phyloP scores from a whole-genome alignment of 2,113 vertebrate species.

The Gasterosteus aculeatus region DNA sequence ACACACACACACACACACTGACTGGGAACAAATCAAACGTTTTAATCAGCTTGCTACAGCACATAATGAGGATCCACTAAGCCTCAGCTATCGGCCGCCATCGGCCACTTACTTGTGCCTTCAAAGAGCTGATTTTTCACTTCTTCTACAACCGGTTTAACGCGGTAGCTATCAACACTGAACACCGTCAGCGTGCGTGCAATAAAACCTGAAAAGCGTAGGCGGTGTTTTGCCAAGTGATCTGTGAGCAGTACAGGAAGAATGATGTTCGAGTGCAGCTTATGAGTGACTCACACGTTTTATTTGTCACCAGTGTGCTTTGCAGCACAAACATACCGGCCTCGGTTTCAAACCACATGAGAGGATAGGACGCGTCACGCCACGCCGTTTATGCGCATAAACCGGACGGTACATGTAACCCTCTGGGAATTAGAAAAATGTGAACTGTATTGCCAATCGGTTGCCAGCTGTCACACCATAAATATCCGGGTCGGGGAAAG shows the following conservation, averaged over 20 bases:
- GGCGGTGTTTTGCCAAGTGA: slow-evolving; percentile 59
- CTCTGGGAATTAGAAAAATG: too few species aligned
- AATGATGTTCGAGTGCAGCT: slow-evolving; percentile 50
- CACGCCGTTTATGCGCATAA: slow-evolving; percentile 36
- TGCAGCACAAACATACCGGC: slow-evolving; percentile 35
- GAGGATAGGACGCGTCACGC: slow-evolving; percentile 29
- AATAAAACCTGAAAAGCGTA: slow-evolving; percentile 64
- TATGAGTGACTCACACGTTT: slow-evolving; percentile 28
- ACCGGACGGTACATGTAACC: slow-evolving; percentile 42
- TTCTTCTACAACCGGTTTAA: slow-evolving; percentile 69
- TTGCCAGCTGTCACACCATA: too few species aligned
- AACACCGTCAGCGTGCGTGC: slow-evolving; percentile 47
- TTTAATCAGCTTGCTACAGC: slow-evolving; percentile 84
- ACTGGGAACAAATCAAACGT: slow-evolving; percentile 75
- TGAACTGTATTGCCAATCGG: too few species aligned
- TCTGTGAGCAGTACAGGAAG: slow-evolving; percentile 49
- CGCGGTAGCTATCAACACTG: slow-evolving; percentile 51
- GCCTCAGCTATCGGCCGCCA: slow-evolving; percentile 80
- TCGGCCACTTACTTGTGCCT: slow-evolving; percentile 79
- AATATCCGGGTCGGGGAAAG: too few species aligned
- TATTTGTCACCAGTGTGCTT: slow-evolving; percentile 57
- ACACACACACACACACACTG: slow-evolving; percentile 38
- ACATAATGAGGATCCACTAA: slow-evolving; percentile 81
- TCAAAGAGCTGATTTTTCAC: slow-evolving; percentile 80
- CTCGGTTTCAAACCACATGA: slow-evolving; percentile 32